phyloP scores from a whole-genome alignment of 2,797 vertebrate genomes.

The Bovichtus diacanthus region DNA sequence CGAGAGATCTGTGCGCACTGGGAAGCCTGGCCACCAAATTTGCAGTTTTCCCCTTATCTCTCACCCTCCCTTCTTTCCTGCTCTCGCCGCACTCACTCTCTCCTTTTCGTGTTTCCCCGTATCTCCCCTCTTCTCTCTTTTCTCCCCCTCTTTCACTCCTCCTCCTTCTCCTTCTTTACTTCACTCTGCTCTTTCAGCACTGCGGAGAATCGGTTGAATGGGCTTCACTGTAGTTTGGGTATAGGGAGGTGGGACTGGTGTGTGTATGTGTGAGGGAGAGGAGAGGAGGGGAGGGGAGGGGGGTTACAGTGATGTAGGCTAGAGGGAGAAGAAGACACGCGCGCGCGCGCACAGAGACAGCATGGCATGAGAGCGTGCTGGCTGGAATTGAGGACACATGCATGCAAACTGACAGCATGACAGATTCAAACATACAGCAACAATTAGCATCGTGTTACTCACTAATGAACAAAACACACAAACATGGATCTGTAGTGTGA shows the following conservation, averaged over 20 bases:
- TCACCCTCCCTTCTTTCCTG: constrained; percentile 23
- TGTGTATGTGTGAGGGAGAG: constrained; percentile 25
- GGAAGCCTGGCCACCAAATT: constrained; percentile 69
- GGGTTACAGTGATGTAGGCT: constrained; percentile 60
- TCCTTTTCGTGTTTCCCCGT: constrained; percentile 29
- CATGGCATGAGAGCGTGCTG: constrained; percentile 45
- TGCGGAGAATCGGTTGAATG: constrained; percentile 84
- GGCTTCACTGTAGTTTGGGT: constrained; percentile 71
- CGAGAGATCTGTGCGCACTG: constrained; percentile 66
- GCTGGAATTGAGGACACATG: constrained; percentile 65
- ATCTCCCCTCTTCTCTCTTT: constrained; percentile 26
- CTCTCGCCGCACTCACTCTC: constrained; percentile 14
- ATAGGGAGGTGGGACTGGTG: constrained; percentile 66
- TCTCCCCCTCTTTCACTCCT: constrained; percentile 38
- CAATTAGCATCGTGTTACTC: constrained; percentile 42
- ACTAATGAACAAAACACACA: constrained; percentile 38
- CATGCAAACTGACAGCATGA: constrained; percentile 46
- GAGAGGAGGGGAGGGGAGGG: not conserved
- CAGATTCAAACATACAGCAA: constrained; percentile 55
- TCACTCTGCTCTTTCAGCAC: constrained; percentile 78
- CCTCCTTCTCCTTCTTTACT: constrained; percentile 57
- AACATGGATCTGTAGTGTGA: not conserved
- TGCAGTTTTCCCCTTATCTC: constrained; percentile 51
- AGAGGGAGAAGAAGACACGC: constrained; percentile 45
- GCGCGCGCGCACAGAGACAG: constrained; percentile 26